Evolutionary conservation across 2,797 vertebrate genomes (phyloP), one percentile per base, ranked within the genome.

Genomic region (Glyptemys insculpta): DNA sequence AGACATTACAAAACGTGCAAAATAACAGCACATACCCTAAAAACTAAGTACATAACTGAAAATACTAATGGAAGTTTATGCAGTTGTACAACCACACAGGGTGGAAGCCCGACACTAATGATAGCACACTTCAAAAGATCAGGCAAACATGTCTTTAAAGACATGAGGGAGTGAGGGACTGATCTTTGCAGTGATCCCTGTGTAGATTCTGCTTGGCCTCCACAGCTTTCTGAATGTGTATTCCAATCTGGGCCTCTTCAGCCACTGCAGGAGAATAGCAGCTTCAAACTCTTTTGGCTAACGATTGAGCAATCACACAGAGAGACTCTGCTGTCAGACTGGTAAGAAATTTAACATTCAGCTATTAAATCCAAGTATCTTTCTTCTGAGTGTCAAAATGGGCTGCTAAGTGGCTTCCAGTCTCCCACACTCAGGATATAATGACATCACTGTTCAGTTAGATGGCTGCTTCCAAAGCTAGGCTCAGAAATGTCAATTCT

Each of bases 101-200:
- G 10, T 0, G 0, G 87, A 25, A 27, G 54, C 29, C 49, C 50
- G 4, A 34, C n/a, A 41, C 10, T 85, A 80, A 12, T 44, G 37
- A 85, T 29, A 19, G 50, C 29, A 91, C 23, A 25, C 78, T 90
- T 34, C 47, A 50, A 79, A 56, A 41, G 44, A 81, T 0, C 0
- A 79, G 44, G 21, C 11, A 49, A 44, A 34, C 19, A 25, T 50
- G 29, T 86, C 34, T n/a, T 88, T 74, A 81, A 65, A 18, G 81
- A 85, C 3, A 74, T 1, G 1, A 50, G 83, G 0, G 0, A 87
- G 14, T 23, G 62, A 41, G 37, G 49, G n/a, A 52, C 18, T 83
- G 23, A 78, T 12, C 16, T 7, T 2, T 41, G 59, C 50, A 79
- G 76, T 29, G 19, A n/a, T 74, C 15, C 15, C 62, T 65, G 31